These are phyloP conservation scores for Ophion costatus DNA, from an alignment of 2,888 invertebrate genomes.

Conservation along the genomic window DNA sequence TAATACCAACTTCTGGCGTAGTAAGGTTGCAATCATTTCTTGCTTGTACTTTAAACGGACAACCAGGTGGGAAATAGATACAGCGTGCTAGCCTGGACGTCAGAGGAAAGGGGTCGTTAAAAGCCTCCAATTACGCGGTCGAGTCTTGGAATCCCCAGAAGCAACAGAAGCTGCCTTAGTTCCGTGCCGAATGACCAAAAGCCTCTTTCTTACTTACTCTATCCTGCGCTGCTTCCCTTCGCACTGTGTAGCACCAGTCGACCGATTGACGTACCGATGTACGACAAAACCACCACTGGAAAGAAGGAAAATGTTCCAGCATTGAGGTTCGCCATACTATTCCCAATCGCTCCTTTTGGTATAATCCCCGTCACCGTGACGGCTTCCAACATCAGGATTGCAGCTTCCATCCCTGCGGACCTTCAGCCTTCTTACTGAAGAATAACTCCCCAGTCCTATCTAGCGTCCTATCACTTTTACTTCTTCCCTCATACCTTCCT, in stretches of 20 bases:
- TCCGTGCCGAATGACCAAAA: constrained; percentile 19
- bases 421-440: constrained; percentile 26
- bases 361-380: constrained; percentile 28
- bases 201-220: constrained; percentile 31
- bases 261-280: constrained; percentile 32
- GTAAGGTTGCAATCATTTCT: constrained; percentile 33
- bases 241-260: constrained; percentile 5
- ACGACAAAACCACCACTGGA: constrained; percentile 10
- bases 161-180: constrained; percentile 15
- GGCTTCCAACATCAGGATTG: constrained; percentile 49
- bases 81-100: constrained; percentile 67
- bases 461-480: constrained; percentile 49
- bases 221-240: constrained; percentile 2
- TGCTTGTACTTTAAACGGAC: constrained; percentile 36
- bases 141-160: constrained; percentile 66
- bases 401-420: constrained; percentile 35
- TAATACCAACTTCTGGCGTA: constrained; percentile 27
- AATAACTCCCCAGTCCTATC: constrained; percentile 52
- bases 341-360: constrained; percentile 33
- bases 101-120: constrained; percentile 71
- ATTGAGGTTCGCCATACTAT: constrained; percentile 15
- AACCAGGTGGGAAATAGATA: constrained; percentile 69
- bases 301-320: constrained; percentile 18
- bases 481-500: constrained; percentile 30
- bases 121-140: constrained; percentile 75